phyloP scores from a whole-genome alignment of 2,888 invertebrate species.

The Rhingia campestris region DNA sequence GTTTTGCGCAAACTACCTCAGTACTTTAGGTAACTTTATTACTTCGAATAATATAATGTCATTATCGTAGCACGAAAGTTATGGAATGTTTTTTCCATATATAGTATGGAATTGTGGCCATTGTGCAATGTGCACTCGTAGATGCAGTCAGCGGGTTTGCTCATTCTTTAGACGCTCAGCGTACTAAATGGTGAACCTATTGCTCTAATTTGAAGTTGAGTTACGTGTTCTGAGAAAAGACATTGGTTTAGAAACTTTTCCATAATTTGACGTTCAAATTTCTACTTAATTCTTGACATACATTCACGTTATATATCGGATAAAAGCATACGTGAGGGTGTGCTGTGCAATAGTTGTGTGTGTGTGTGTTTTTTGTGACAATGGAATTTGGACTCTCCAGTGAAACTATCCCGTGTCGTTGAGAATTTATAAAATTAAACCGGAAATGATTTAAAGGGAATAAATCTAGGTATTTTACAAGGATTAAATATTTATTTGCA shows the following conservation, averaged over 20 bases:
- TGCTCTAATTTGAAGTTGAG: conserved; percentile 50
- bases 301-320: background rate
- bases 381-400: too few relatives aligned
- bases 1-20: conserved; percentile 61
- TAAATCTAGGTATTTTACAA: conserved; percentile 17
- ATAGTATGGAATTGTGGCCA: conserved; percentile 1
- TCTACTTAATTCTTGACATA: conserved; percentile 32
- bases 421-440: conserved; percentile 30
- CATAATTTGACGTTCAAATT: conserved; percentile 57
- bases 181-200: conserved; percentile 39
- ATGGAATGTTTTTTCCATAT: conserved; percentile 50
- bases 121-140: conserved; percentile 12
- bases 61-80: conserved; percentile 68
- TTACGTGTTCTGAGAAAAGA: conserved; percentile 31
- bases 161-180: background rate
- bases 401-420: background rate
- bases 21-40: conserved; percentile 67
- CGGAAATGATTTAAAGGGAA: conserved; percentile 6
- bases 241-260: conserved; percentile 38
- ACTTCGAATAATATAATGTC: conserved; percentile 67
- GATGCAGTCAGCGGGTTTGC: background rate
- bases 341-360: background rate
- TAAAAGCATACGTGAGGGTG: background rate
- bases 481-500: conserved; percentile 14
- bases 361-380: conserved; percentile 1